Evolutionary conservation across 2,888 invertebrate genomes (phyloP).

Genomic region (Epinotia bilunana): DNA sequence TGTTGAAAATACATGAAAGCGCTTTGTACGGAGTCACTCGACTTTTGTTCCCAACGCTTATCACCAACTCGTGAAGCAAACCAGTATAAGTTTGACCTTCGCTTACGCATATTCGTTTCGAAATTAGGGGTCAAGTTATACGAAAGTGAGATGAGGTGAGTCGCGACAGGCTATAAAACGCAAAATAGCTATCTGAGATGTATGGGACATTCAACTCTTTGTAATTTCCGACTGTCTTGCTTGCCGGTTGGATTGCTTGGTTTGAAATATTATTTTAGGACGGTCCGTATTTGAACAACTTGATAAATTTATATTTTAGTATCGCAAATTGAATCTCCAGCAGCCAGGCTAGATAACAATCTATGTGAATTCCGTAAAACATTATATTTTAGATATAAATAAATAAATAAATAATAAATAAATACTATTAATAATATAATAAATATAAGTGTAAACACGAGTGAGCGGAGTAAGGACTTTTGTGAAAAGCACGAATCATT

Average conservation of each 20-base stretch:
- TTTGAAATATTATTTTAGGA: conserved; percentile 26
- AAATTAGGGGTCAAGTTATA: background rate
- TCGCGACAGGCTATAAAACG: background rate
- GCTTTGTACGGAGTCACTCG: conserved; percentile 30
- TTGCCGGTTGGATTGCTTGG: conserved; percentile 11
- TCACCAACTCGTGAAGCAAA: background rate
- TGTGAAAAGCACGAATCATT: too few relatives aligned
- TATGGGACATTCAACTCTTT: conserved; percentile 31
- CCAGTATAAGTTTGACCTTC: background rate
- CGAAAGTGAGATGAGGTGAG: background rate
- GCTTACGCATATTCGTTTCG: background rate
- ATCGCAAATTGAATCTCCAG: background rate
- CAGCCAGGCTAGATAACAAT: background rate
- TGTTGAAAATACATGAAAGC: conserved; percentile 36
- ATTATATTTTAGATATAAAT: background rate
- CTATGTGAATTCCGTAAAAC: background rate
- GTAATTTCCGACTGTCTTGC: conserved; percentile 28
- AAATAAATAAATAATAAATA: too few relatives aligned
- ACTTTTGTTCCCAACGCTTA: background rate
- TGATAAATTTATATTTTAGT: conserved; percentile 2
- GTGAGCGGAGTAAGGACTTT: background rate
- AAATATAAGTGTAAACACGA: background rate
- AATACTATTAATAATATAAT: too few relatives aligned
- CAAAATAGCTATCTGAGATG: conserved; percentile 1
- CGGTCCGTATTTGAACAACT: background rate